Evolutionary conservation across 2,113 vertebrate genomes (phyloP), one percentile per base, ranked within the genome.

Genomic region (Falcunculus frontatus): DNA sequence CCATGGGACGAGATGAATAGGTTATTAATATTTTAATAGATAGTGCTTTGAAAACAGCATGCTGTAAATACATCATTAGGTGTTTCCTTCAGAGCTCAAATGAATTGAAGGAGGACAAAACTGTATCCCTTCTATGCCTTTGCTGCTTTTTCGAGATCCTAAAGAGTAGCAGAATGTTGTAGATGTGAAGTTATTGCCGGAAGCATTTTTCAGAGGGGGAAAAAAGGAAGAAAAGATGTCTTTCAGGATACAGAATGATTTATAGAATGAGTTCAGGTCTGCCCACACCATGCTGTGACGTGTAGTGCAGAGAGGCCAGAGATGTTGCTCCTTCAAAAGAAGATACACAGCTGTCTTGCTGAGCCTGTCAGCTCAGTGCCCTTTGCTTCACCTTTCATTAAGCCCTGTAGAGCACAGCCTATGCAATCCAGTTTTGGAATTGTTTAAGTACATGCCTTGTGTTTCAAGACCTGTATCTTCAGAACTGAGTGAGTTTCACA

Each of bases 11-110:
- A 93, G 59, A 87, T 25, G 10, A 87, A 46, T 16, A 53, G 22
- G n/a, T 80, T 82, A 73, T 96, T 85, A 92, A 88, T 93, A 77
- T 90, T 94, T 94, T 73, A 94, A 85, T 74, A 87, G 65, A 20
- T 16, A 65, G 19, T 42, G 46, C 67, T 80, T 87, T 93, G 90
- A 91, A 89, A 91, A 80, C 64, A 93, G 70, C 55, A 57, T 69
- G 87, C 70, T 81, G 33, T 80, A 95, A 85, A 86, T 47, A 56
- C 63, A 77, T 91, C 88, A 56, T 83, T 90, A 62, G 67, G 15
- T 83, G 41, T 94, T 76, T 80, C 63, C 75, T 39, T 53, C 50
- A 57, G 65, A 93, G 68, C 39, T 88, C 57, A 74, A 76, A 80
- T 85, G 13, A 94, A 65, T 62, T 21, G 17, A 62, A 85, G 52